Conservation (phyloP, 2,113 vertebrate genomes). For the Tetrax tetrax region DNA sequence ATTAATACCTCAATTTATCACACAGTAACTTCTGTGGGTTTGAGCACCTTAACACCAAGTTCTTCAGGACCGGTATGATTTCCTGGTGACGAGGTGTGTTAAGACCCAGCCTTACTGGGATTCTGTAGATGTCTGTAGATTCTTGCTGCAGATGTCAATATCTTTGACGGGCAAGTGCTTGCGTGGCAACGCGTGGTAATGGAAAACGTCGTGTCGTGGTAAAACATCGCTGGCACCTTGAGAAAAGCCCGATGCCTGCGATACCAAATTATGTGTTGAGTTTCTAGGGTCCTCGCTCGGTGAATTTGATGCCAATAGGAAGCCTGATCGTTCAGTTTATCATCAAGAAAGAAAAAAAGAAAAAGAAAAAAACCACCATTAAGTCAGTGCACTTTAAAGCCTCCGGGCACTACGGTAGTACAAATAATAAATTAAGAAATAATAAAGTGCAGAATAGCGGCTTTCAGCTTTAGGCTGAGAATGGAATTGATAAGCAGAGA, state of each 20-base stretch:
- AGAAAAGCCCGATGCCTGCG: neutral
- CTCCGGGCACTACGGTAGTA: neutral
- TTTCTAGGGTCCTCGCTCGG: neutral
- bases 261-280: neutral
- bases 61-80: neutral
- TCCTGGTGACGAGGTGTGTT: neutral
- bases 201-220: neutral
- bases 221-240: neutral
- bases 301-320: neutral
- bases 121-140: neutral
- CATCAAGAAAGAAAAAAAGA: neutral
- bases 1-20: neutral
- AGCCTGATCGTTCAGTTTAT: neutral
- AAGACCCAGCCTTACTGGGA: neutral
- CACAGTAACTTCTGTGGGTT: neutral
- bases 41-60: neutral
- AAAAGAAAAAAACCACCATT: neutral
- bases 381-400: neutral
- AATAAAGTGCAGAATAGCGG: neutral
- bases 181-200: neutral
- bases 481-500: conserved; percentile 10
- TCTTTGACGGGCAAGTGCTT: neutral
- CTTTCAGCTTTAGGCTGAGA: neutral
- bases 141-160: neutral
- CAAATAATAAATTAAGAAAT: conserved; percentile 45